Conservation (phyloP, 37 sponge, comb jelly and placozoan genomes). For the Beroe ovata region DNA sequence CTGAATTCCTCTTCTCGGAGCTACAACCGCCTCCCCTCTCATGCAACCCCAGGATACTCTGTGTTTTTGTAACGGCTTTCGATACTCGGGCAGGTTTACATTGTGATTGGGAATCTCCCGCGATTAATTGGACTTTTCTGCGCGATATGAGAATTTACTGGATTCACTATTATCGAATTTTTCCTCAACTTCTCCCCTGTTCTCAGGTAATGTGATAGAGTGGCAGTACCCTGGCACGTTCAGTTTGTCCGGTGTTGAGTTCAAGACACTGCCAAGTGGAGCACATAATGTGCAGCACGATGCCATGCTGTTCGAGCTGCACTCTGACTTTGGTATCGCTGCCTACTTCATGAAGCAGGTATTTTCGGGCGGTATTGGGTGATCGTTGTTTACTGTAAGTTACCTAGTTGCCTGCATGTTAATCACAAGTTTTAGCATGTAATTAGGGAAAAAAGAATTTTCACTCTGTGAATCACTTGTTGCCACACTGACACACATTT, state of each 20-base stretch:
- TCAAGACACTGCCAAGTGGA: slow-evolving; percentile 97
- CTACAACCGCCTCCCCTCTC: background rate
- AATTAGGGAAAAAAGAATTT: background rate
- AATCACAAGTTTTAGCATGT: no score
- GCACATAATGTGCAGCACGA: slow-evolving; percentile 83
- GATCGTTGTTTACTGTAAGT: no score
- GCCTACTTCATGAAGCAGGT: slow-evolving; percentile 67
- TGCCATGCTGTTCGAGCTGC: slow-evolving; percentile 72
- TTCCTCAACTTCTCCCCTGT: no score
- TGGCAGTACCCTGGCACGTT: slow-evolving; percentile 83
- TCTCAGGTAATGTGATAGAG: slow-evolving; percentile 86
- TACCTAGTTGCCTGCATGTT: no score
- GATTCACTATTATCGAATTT: no score
- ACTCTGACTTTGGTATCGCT: slow-evolving; percentile 1
- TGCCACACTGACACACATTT: background rate
- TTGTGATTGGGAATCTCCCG: no score
- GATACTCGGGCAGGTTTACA: slow-evolving; percentile 94
- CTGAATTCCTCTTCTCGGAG: slow-evolving; percentile 5
- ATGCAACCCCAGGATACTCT: slow-evolving; percentile 51
- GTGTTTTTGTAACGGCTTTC: slow-evolving; percentile 88
- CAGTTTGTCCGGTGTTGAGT: slow-evolving; percentile 84
- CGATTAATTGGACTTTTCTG: no score
- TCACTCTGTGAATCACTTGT: background rate
- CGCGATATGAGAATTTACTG: no score
- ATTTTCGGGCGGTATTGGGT: background rate